Evolutionary conservation across 2,888 invertebrate genomes (phyloP).

Genomic region (Liopterus haemorrhoidalis): DNA sequence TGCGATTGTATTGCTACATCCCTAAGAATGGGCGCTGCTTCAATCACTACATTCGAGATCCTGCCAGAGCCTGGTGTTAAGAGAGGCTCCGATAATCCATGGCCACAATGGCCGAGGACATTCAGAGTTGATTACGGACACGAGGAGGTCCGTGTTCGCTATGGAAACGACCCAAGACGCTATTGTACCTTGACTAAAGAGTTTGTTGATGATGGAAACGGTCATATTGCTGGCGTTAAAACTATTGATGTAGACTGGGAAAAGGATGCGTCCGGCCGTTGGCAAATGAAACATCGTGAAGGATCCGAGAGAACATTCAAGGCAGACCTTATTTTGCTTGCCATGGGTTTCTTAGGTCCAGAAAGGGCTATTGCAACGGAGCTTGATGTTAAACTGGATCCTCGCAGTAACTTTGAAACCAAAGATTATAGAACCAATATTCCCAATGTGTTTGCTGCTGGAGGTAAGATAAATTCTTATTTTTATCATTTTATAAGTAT

Average conservation of each 20-base stretch:
- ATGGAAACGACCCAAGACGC: slow-evolving; percentile 86
- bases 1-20: slow-evolving; percentile 99
- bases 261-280: slow-evolving; percentile 85
- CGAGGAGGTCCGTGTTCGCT: slow-evolving; percentile 81
- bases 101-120: slow-evolving; percentile 97
- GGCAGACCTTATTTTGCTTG: slow-evolving; percentile 88
- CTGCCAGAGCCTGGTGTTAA: slow-evolving; percentile 81
- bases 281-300: slow-evolving; percentile 86
- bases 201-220: slow-evolving; percentile 83
- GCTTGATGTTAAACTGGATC: slow-evolving; percentile 72
- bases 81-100: slow-evolving; percentile 87
- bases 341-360: slow-evolving; percentile 98
- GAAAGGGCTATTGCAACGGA: slow-evolving; percentile 85
- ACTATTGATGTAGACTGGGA: slow-evolving; percentile 90
- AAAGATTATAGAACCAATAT: slow-evolving; percentile 90
- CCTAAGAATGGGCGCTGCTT: slow-evolving; percentile 81
- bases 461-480: too few relatives aligned
- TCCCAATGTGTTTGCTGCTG: slow-evolving; percentile 87
- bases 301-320: slow-evolving; percentile 74
- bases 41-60: slow-evolving; percentile 95
- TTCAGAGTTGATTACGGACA: slow-evolving; percentile 98
- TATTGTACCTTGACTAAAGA: slow-evolving; percentile 94
- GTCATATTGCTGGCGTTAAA: slow-evolving; percentile 83
- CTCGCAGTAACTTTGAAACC: slow-evolving; percentile 83
- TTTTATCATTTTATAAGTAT: too few relatives aligned